These are phyloP conservation scores for Cirrhinus mrigala DNA, from an alignment of 2,797 vertebrate genomes.

Conservation along the genomic window DNA sequence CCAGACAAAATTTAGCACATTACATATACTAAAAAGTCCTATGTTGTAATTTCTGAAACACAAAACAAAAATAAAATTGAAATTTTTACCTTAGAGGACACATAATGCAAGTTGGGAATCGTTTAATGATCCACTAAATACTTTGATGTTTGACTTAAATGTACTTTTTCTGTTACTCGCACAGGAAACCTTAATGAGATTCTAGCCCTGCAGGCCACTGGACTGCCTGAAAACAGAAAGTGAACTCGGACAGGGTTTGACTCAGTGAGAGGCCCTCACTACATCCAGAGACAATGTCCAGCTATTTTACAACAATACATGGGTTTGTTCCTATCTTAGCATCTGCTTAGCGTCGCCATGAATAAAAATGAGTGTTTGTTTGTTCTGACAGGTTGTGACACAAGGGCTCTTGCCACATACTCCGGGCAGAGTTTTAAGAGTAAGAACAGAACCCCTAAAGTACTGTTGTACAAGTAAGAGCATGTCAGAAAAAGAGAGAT, in stretches of 20 bases:
- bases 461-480: background rate
- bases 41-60: background rate
- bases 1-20: background rate
- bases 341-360: slow-evolving; percentile 74
- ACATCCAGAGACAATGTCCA: slow-evolving; percentile 70
- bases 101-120: background rate
- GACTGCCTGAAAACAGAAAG: background rate
- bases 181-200: background rate
- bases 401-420: slow-evolving; percentile 51
- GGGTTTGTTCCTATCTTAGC: slow-evolving; percentile 71
- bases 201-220: background rate
- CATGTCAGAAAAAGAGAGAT: slow-evolving; percentile 19
- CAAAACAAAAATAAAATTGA: background rate
- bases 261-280: slow-evolving; percentile 53
- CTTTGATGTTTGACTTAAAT: background rate
- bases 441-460: slow-evolving; percentile 7
- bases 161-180: background rate
- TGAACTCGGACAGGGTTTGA: slow-evolving; percentile 53
- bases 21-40: no score
- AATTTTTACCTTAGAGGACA: background rate
- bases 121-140: background rate
- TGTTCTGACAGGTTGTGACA: slow-evolving; percentile 54
- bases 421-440: slow-evolving; percentile 13
- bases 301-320: slow-evolving; percentile 69
- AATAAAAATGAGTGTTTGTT: slow-evolving; percentile 51